Evolutionary conservation across 1,140 invertebrate genomes (phyloP).

Genomic region (Pachypeltis micranthus): DNA sequence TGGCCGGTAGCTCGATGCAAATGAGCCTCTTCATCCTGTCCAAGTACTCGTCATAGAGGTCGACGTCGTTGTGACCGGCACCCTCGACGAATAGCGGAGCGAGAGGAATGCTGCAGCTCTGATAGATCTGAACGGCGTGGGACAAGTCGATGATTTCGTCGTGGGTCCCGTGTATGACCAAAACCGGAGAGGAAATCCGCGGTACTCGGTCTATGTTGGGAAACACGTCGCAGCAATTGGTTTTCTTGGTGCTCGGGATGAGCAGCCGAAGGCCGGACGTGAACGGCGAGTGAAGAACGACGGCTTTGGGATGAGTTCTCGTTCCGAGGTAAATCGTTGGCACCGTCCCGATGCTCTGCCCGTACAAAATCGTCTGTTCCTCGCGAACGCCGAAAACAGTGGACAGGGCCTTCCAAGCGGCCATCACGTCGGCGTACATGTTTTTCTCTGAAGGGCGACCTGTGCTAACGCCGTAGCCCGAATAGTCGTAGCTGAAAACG

Average conservation of each 20-base stretch:
- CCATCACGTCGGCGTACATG: conserved; percentile 61
- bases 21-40: conserved; percentile 87
- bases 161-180: conserved; percentile 66
- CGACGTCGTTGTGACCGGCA: conserved; percentile 97
- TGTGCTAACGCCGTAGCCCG: conserved; percentile 45
- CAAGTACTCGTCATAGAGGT: conserved; percentile 89
- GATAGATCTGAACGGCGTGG: conserved; percentile 57
- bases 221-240: conserved; percentile 19
- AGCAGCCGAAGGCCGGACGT: conserved; percentile 19
- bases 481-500: conserved; percentile 66
- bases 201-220: conserved; percentile 49
- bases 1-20: conserved; percentile 17
- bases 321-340: conserved; percentile 56
- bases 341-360: conserved; percentile 55
- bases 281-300: conserved; percentile 40
- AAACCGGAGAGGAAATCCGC: conserved; percentile 54
- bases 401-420: conserved; percentile 48
- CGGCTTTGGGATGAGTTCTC: conserved; percentile 51
- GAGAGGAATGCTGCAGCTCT: conserved; percentile 50
- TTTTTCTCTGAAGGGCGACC: conserved; percentile 66
- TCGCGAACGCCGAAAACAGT: conserved; percentile 48
- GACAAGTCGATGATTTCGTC: conserved; percentile 64
- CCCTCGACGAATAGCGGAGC: conserved; percentile 62
- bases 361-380: conserved; percentile 60
- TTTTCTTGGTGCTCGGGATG: conserved; percentile 14